Percentiles rank a stretch among this genome's conserved stretches.
Conservation (phyloP, 2,888 invertebrate genomes). For the Lithophane socia region DNA sequence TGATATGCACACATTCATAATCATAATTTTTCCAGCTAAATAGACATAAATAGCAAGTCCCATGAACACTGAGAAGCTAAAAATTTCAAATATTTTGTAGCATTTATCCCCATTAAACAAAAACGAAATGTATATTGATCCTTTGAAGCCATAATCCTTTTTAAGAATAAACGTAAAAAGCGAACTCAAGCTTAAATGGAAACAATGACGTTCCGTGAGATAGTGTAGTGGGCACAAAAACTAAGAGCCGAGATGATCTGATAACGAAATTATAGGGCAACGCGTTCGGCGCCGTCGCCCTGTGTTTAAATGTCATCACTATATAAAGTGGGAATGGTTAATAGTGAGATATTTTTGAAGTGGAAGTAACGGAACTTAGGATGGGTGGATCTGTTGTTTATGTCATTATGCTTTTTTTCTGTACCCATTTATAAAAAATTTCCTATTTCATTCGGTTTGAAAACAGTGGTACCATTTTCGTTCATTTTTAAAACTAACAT, state of each 20-base stretch:
- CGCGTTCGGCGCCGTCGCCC: conserved; percentile 59
- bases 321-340: conserved; percentile 58
- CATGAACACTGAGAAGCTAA: background rate
- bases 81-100: background rate
- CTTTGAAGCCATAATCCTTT: conserved; percentile 12
- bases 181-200: conserved; percentile 67
- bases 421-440: too few relatives aligned
- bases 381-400: conserved; percentile 3
- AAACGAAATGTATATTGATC: conserved; percentile 12
- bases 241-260: conserved; percentile 79
- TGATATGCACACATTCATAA: background rate
- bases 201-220: conserved; percentile 78
- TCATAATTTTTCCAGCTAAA: background rate
- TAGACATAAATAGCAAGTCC: background rate
- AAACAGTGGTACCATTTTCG: background rate
- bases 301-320: conserved; percentile 68
- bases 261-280: conserved; percentile 81
- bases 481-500: background rate
- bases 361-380: conserved; percentile 39
- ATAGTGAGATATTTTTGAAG: conserved; percentile 59
- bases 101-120: background rate
- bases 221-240: conserved; percentile 76
- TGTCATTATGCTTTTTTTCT: background rate
- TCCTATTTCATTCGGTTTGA: background rate
- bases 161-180: conserved; percentile 48